A percentile compares a stretch with the other conserved stretches of the same genome.
Evolutionary conservation across 2,797 vertebrate species (phyloP).

Genomic region (Sebastes trivittatus): DNA sequence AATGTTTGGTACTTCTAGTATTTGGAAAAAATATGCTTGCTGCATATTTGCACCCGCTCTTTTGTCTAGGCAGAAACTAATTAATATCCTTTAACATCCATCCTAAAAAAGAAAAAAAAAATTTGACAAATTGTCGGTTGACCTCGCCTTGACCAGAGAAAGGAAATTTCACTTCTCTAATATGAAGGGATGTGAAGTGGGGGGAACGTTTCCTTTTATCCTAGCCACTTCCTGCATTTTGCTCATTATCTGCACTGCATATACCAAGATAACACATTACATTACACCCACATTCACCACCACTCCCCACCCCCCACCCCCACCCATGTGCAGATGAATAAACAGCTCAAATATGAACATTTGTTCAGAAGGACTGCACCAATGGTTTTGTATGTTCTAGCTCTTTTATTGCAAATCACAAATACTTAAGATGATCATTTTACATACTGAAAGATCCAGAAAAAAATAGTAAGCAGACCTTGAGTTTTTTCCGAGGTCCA

Average conservation of each 20-base stretch:
- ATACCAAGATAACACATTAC: not conserved
- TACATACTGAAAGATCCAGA: not conserved
- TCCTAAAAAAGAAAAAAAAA: no score
- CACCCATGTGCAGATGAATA: not conserved
- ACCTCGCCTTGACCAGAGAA: constrained; percentile 16
- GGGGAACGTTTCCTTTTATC: constrained; percentile 14
- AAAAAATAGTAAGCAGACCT: not conserved
- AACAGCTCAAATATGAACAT: not conserved
- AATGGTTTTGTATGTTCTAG: not conserved
- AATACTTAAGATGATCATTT: not conserved
- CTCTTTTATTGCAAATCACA: not conserved
- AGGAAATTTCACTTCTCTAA: constrained; percentile 43
- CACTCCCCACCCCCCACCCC: no score
- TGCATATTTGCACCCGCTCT: accelerated
- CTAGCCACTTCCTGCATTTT: constrained; percentile 38
- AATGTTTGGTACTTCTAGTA: not conserved
- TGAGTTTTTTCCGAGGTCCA: not conserved
- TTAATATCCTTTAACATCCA: not conserved
- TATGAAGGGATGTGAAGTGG: constrained; percentile 11
- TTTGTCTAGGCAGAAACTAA: not conserved
- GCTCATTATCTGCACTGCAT: not conserved
- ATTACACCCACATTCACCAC: not conserved
- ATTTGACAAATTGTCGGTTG: not conserved
- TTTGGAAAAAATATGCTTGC: not conserved
- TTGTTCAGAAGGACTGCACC: not conserved